These are phyloP conservation scores for Mirza zaza DNA, from an alignment of 2,113 vertebrate genomes.

Conservation along the genomic window DNA sequence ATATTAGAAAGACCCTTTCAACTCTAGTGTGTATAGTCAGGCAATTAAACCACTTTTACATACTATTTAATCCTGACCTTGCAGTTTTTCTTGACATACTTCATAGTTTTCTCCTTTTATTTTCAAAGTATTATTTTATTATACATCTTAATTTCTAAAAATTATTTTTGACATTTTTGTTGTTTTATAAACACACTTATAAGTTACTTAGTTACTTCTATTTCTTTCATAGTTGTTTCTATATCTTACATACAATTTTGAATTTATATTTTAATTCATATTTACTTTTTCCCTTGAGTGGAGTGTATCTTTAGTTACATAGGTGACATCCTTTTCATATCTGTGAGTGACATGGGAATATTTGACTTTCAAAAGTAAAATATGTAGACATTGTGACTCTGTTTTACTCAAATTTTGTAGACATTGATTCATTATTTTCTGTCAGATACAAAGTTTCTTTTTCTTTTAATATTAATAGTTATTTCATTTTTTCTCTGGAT, in stretches of 20 bases:
- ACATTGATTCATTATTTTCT: neutral
- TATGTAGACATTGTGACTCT: neutral
- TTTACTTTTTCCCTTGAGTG: neutral
- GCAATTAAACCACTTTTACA: neutral
- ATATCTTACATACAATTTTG: neutral
- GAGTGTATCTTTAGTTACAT: neutral
- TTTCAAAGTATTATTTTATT: constrained; percentile 2
- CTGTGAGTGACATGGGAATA: neutral
- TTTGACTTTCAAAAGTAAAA: neutral
- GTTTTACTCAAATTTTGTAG: neutral
- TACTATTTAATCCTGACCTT: neutral
- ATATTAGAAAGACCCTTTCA: neutral
- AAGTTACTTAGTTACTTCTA: neutral
- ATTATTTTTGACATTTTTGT: neutral
- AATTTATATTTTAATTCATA: neutral
- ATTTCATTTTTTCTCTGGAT: neutral
- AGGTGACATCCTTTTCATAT: neutral
- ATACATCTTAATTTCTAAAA: neutral
- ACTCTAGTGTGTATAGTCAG: neutral
- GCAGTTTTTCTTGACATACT: neutral
- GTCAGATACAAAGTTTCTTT: neutral
- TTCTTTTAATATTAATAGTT: neutral
- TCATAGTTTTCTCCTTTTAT: neutral
- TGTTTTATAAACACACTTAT: neutral
- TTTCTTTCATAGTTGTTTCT: neutral